phyloP scores from a whole-genome alignment of 2,797 vertebrate species.

The Sebastes trivittatus region DNA sequence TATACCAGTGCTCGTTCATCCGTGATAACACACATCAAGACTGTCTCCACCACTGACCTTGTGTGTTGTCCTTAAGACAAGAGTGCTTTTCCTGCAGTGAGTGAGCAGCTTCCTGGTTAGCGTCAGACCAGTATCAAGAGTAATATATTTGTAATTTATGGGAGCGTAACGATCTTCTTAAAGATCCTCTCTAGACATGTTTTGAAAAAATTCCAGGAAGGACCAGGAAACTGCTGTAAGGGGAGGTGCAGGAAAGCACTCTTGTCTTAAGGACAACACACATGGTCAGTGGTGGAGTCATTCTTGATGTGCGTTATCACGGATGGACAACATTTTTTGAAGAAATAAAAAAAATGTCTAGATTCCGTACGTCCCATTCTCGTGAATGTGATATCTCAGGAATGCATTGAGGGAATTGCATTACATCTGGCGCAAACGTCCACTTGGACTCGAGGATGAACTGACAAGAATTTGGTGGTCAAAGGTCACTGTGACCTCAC shows the following conservation, averaged over 20 bases:
- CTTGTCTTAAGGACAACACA: neutral
- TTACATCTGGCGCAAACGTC: neutral
- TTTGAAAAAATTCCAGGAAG: too few species aligned
- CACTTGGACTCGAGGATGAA: neutral
- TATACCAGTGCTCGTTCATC: neutral
- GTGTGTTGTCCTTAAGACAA: neutral
- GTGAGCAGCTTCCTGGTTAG: neutral
- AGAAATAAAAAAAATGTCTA: too few species aligned
- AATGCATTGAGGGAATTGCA: neutral
- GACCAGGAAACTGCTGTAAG: neutral
- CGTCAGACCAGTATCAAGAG: neutral
- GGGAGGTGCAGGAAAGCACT: neutral
- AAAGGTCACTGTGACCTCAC: too few species aligned
- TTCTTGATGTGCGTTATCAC: neutral
- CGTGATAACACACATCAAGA: neutral
- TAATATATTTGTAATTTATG: neutral
- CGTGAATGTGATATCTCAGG: neutral
- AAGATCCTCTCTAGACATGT: neutral
- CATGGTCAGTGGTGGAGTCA: neutral
- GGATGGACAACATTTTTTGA: neutral
- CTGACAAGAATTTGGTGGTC: neutral
- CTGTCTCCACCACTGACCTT: neutral
- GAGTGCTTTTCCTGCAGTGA: neutral
- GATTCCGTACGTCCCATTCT: neutral
- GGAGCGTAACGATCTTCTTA: neutral